Conservation (phyloP, 2,113 vertebrate species). For the Laticauda colubrina region DNA sequence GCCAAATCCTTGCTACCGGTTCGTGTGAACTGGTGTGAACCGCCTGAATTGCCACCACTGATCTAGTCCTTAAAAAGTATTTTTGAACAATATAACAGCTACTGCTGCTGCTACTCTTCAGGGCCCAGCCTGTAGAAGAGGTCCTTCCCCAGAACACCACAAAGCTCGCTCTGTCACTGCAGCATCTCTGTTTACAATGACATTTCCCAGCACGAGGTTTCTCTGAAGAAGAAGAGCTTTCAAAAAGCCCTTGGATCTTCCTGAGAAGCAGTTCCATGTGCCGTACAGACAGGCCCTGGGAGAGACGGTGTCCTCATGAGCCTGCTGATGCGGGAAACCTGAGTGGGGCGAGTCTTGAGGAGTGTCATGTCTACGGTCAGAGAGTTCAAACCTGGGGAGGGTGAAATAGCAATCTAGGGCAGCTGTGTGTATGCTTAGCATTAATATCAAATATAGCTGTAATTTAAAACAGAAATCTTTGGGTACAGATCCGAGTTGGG, state of each 20-base stretch:
- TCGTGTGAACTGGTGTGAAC: too few relatives aligned
- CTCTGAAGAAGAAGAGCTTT: background rate
- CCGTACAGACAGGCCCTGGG: background rate
- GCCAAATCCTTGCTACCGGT: too few relatives aligned
- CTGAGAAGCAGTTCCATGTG: background rate
- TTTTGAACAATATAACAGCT: background rate
- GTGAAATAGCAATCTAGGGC: constrained; percentile 67
- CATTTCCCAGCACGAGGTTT: background rate
- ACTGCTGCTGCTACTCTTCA: background rate
- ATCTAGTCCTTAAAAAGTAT: background rate
- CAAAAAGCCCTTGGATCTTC: background rate
- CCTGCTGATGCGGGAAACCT: constrained; percentile 36
- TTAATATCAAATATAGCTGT: constrained; percentile 72
- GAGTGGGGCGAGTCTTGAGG: constrained; percentile 45
- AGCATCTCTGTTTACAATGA: background rate
- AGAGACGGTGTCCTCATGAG: background rate
- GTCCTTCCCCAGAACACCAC: background rate
- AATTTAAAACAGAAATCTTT: constrained; percentile 71
- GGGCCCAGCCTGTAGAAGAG: background rate
- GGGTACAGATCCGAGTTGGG: constrained; percentile 64
- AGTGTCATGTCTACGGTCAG: constrained; percentile 67
- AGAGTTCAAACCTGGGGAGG: constrained; percentile 63
- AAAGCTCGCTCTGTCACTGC: background rate
- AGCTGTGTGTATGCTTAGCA: constrained; percentile 70
- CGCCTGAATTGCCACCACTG: too few relatives aligned